Conservation (phyloP, 2,113 vertebrate genomes). For the Excalfactoria chinensis region DNA sequence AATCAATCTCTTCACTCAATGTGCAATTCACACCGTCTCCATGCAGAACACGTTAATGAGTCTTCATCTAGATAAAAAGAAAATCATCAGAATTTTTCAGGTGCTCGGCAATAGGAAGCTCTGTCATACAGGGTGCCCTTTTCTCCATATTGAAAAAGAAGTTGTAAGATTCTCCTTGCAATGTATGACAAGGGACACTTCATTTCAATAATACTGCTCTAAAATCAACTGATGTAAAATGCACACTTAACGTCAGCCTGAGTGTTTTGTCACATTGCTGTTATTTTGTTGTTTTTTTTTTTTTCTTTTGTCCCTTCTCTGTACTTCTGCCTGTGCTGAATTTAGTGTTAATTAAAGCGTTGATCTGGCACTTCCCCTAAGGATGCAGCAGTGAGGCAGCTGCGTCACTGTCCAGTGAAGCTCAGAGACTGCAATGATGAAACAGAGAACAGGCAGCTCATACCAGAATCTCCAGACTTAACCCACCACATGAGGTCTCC, state of each 20-base stretch:
- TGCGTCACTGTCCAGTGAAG: neutral
- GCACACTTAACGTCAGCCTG: neutral
- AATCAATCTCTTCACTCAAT: neutral
- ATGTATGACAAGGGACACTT: neutral
- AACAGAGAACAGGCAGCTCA: neutral
- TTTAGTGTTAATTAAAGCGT: neutral
- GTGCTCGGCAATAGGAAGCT: neutral
- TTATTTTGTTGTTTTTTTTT: neutral
- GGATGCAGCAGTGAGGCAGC: neutral
- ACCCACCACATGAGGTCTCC: rapidly evolving
- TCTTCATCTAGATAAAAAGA: neutral
- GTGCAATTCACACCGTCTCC: neutral
- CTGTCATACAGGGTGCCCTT: neutral
- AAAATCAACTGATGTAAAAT: neutral
- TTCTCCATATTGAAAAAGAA: neutral
- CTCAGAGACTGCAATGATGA: neutral
- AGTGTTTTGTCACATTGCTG: neutral
- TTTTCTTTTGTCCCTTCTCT: neutral
- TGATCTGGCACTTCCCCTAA: neutral
- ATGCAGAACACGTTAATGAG: neutral
- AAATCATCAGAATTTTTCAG: neutral
- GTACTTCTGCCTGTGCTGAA: neutral
- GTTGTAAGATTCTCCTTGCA: neutral
- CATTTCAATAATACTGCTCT: neutral
- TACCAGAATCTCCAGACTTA: neutral